Base-by-base conservation (phyloP, 30 jellyfish, hydroid and myxozoan genomes). In the Chrysaora quinquecirrha region DNA sequence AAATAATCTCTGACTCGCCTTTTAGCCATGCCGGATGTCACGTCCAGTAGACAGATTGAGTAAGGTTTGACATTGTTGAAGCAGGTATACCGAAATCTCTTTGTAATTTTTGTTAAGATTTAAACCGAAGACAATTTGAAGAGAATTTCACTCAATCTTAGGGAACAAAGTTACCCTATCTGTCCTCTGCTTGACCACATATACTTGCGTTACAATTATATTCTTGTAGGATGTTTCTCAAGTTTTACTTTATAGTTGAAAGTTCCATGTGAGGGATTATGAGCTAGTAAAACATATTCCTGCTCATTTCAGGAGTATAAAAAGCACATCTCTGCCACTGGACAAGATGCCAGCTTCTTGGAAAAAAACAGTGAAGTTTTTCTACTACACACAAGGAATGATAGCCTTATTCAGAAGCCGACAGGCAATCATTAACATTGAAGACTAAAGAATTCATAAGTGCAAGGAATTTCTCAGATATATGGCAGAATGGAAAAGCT, bases 351-450 rank as follows among this genome's bases (percentile, higher is more conserved):
- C 31, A 60, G 73, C 23, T 60, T 31, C 73, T 60, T 60, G 73
- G 73, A n/a, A 60, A 16, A 31, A 60, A 24, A 60, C 73, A 60
- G 32, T 60, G 3, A n/a, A 60, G 73, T 24, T 60, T 19, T 24
- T 60, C 1, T 16, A 3, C 16, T 29, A 60, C 23, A 60, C 73
- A 31, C 73, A 60, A 24, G 73, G 32, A 3, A n/a, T 60, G 73
- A 60, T 60, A 60, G 73, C 73, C 32, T 60, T 60, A 31, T 60
- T 60, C 32, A 24, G 73, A 11, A 60, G 73, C 73, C 28, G 73
- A 29, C 73, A 60, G 73, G 31, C 73, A 60, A 60, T 60, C 28
- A 31, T 60, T n/a, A 60, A 29, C 32, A 24, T 29, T 16, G 32
- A 60, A 60, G 73, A 60, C 32, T 11, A 0, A 31, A 27, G 73